Evolutionary conservation across 2,797 vertebrate species (phyloP).

Genomic region (Spatula clypeata): DNA sequence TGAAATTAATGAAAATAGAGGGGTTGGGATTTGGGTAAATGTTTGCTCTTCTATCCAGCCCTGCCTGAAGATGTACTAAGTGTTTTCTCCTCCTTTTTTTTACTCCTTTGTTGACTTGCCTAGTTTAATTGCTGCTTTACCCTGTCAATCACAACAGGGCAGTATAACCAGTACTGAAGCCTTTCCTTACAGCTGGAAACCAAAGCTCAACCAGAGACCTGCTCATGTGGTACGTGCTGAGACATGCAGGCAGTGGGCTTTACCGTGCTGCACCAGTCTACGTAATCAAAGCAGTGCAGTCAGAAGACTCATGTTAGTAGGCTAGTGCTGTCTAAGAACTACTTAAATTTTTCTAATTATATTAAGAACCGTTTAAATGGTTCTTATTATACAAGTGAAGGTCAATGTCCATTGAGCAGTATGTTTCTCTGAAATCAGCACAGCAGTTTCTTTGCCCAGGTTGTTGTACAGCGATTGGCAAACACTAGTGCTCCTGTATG

Average conservation of each 20-base stretch:
- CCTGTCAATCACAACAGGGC: background rate
- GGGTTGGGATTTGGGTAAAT: background rate
- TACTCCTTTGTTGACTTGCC: background rate
- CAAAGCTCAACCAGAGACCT: background rate
- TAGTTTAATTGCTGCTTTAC: background rate
- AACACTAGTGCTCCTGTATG: accelerated
- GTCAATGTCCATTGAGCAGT: background rate
- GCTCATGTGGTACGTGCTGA: background rate
- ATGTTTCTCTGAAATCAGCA: background rate
- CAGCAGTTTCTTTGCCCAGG: background rate
- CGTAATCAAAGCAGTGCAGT: background rate
- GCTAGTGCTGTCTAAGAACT: background rate
- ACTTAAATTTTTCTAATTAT: background rate
- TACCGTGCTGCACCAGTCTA: background rate
- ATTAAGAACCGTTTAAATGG: background rate
- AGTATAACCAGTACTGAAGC: conserved; percentile 18
- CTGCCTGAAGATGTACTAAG: background rate
- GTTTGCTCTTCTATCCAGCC: background rate
- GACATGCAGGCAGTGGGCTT: background rate
- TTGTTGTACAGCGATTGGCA: accelerated
- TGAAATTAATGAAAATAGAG: background rate
- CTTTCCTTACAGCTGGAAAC: background rate
- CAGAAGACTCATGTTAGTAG: background rate
- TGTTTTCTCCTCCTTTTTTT: background rate
- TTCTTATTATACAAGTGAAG: background rate